phyloP scores from a whole-genome alignment of 1,140 invertebrate species.

The Protaetia brevitarsis region DNA sequence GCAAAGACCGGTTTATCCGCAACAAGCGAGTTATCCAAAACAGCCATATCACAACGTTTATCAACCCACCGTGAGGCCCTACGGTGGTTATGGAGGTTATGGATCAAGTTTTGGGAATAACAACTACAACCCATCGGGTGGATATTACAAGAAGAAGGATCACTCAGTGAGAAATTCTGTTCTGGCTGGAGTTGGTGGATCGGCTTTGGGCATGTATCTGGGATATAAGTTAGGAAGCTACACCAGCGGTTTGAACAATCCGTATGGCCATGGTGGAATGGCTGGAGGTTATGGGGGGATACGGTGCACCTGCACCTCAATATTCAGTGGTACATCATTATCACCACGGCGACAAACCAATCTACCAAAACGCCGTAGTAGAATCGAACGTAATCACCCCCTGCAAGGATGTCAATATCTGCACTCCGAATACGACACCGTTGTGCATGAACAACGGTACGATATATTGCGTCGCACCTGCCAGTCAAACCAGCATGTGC shows the following conservation, averaged over 20 bases:
- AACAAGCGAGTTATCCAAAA: neutral
- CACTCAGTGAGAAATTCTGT: neutral
- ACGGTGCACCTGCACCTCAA: neutral
- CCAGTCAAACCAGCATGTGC: neutral
- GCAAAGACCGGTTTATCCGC: neutral
- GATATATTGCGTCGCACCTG: slow-evolving; percentile 7
- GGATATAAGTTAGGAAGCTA: slow-evolving; percentile 8
- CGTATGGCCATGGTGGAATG: neutral
- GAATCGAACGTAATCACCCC: neutral
- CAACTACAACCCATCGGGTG: neutral
- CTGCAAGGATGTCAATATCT: neutral
- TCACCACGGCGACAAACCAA: slow-evolving; percentile 17
- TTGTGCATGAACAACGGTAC: slow-evolving; percentile 18
- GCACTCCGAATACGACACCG: neutral
- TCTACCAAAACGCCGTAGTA: neutral
- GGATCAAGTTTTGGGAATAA: neutral
- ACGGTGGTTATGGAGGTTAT: neutral
- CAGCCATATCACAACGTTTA: neutral
- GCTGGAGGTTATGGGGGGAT: neutral
- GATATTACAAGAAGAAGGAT: slow-evolving; percentile 6
- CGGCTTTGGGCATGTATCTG: slow-evolving; percentile 19
- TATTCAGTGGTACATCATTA: slow-evolving; percentile 22
- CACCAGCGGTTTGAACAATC: neutral
- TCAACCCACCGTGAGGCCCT: neutral
- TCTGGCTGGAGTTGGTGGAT: slow-evolving; percentile 12